Percentiles rank a stretch among this genome's conserved stretches.
These are phyloP conservation scores for Scleropages formosus DNA, from an alignment of 2,797 vertebrate genomes.

Conservation along the genomic window DNA sequence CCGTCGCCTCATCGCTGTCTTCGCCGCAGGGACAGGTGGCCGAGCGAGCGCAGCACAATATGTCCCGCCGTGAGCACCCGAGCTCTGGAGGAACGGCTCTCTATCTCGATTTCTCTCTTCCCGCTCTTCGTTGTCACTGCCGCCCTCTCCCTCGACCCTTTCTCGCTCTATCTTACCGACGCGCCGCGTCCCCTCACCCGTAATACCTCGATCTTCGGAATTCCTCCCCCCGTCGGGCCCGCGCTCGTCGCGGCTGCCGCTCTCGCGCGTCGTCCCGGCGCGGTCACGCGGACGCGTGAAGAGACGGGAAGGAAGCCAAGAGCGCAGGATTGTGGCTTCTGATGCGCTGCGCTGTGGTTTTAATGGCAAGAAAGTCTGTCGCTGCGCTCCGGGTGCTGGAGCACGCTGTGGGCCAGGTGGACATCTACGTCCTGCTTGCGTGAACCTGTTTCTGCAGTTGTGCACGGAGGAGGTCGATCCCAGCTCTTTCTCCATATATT, in stretches of 20 bases:
- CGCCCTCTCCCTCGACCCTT: not conserved
- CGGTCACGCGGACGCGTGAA: constrained; percentile 6
- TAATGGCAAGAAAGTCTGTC: constrained; percentile 11
- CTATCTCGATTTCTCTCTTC: not conserved
- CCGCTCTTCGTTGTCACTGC: not conserved
- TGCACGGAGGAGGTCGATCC: not conserved
- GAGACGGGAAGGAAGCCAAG: constrained; percentile 23
- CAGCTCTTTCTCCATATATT: not conserved
- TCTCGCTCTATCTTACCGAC: constrained; percentile 1
- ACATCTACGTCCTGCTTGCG: not conserved
- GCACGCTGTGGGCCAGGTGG: constrained; percentile 33
- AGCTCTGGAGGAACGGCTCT: constrained; percentile 5
- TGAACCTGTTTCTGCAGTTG: not conserved
- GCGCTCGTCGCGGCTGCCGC: not conserved
- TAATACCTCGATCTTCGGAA: constrained; percentile 11
- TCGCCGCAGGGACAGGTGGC: not conserved
- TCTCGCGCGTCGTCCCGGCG: constrained; percentile 26
- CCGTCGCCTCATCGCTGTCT: not conserved
- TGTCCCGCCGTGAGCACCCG: not conserved
- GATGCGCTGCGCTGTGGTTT: constrained; percentile 32
- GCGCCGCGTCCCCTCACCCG: not conserved
- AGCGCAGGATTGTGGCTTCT: not conserved
- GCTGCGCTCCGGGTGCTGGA: not conserved
- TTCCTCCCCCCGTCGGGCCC: constrained; percentile 8
- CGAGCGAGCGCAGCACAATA: not conserved